Conservation (phyloP, 1,140 invertebrate species). For the Euglossa dilemma region DNA sequence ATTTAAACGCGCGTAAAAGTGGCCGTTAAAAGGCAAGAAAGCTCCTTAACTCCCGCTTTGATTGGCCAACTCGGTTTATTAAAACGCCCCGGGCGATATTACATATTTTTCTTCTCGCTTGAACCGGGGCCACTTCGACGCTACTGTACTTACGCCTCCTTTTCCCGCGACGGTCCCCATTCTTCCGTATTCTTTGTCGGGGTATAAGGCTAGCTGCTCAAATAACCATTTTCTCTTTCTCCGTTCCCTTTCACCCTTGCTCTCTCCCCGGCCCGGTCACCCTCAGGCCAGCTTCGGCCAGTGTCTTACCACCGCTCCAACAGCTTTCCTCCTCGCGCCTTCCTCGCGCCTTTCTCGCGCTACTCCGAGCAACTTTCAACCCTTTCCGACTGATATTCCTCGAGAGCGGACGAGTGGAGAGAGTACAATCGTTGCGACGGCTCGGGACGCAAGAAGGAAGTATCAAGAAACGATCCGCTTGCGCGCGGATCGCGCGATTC, state of each 20-base stretch:
- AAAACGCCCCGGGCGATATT: slow-evolving; percentile 79
- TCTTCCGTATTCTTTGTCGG: slow-evolving; percentile 36
- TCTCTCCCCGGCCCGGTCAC: background rate
- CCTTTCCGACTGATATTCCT: slow-evolving; percentile 17
- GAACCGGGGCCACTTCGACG: slow-evolving; percentile 28
- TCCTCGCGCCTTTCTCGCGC: no score
- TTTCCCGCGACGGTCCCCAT: slow-evolving; percentile 15
- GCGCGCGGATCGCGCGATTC: no score
- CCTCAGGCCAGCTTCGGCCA: slow-evolving; percentile 16
- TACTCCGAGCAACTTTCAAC: slow-evolving; percentile 20
- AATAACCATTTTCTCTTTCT: slow-evolving; percentile 52
- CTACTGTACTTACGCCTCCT: slow-evolving; percentile 30
- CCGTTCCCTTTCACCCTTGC: slow-evolving; percentile 36
- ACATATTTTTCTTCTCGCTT: slow-evolving; percentile 67
- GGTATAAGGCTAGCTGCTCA: slow-evolving; percentile 42
- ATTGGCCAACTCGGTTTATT: slow-evolving; percentile 82
- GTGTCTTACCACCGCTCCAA: slow-evolving; percentile 37
- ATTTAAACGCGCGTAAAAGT: slow-evolving; percentile 82
- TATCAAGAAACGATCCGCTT: background rate
- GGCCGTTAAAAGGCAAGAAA: slow-evolving; percentile 82
- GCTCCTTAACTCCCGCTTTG: slow-evolving; percentile 80
- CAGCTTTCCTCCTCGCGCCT: background rate
- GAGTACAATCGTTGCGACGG: background rate
- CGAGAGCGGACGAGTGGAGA: background rate
- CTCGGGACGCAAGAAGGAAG: background rate